A percentile compares a stretch with the other conserved stretches of the same genome.
Conservation (phyloP, 2,888 invertebrate species). For the Altica lythri region DNA sequence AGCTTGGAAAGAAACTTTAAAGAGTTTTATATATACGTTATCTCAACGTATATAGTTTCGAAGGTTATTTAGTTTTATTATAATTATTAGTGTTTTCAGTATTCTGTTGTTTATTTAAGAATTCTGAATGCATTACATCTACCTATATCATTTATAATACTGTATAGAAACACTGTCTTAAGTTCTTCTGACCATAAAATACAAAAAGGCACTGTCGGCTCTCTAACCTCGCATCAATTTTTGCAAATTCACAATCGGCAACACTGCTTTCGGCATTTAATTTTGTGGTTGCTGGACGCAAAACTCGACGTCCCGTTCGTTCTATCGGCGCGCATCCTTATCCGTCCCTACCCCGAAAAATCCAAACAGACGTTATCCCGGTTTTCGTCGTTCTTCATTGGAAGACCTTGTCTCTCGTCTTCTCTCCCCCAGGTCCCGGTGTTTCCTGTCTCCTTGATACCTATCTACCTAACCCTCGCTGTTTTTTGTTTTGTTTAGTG, state of each 20-base stretch:
- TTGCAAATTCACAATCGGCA: not conserved
- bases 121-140: too few species aligned
- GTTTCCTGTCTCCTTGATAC: conserved; percentile 17
- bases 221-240: too few species aligned
- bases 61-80: too few species aligned
- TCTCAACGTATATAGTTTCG: too few species aligned
- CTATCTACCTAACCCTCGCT: not conserved
- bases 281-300: conserved; percentile 4
- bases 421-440: conserved; percentile 19
- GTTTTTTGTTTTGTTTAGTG: conserved; percentile 17
- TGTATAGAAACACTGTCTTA: too few species aligned
- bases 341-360: conserved; percentile 22
- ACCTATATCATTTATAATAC: too few species aligned
- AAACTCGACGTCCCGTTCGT: conserved; percentile 9
- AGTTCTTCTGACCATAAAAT: too few species aligned
- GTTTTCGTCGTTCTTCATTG: conserved; percentile 18
- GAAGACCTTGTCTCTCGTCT: conserved; percentile 14
- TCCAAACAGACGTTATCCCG: conserved; percentile 27
- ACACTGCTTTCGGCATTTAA: not conserved
- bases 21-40: too few species aligned
- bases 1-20: too few species aligned
- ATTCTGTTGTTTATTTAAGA: too few species aligned
- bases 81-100: too few species aligned
- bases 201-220: too few species aligned
- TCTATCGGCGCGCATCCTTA: conserved; percentile 19